phyloP scores from a whole-genome alignment of 2,888 invertebrate species.

The Belgica antarctica region DNA sequence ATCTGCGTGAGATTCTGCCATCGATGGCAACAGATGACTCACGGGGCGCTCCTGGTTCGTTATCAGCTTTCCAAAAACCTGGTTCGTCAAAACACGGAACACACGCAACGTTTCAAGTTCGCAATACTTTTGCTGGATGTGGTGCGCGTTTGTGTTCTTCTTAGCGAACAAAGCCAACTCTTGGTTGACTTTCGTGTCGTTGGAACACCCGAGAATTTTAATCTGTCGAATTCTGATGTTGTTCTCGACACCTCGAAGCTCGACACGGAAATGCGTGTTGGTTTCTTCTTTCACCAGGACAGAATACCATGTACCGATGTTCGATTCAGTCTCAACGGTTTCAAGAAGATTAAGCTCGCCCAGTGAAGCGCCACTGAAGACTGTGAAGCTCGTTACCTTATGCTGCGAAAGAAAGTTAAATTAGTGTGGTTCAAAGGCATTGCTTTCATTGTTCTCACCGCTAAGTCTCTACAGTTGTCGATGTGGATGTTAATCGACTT shows the following conservation, averaged over 20 bases:
- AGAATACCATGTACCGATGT: slow-evolving; percentile 87
- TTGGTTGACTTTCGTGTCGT: slow-evolving; percentile 46
- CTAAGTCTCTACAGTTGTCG: slow-evolving; percentile 90
- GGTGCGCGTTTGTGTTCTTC: slow-evolving; percentile 51
- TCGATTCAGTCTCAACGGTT: slow-evolving; percentile 79
- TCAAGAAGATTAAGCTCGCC: slow-evolving; percentile 79
- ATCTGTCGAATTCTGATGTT: slow-evolving; percentile 86
- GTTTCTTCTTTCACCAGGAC: slow-evolving; percentile 56
- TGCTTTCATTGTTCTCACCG: slow-evolving; percentile 59
- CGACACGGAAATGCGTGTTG: slow-evolving; percentile 70
- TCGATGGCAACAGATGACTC: slow-evolving; percentile 47
- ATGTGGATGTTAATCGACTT: slow-evolving; percentile 77
- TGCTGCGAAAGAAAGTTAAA: slow-evolving; percentile 62
- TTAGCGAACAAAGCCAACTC: slow-evolving; percentile 48
- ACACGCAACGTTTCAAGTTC: slow-evolving; percentile 90
- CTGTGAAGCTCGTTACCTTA: slow-evolving; percentile 82
- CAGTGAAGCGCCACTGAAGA: slow-evolving; percentile 75
- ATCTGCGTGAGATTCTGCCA: slow-evolving; percentile 28
- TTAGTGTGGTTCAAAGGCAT: not conserved
- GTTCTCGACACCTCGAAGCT: slow-evolving; percentile 88
- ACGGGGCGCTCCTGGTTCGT: slow-evolving; percentile 54
- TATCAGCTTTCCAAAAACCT: slow-evolving; percentile 88
- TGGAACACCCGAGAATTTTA: slow-evolving; percentile 63
- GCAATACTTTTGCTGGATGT: slow-evolving; percentile 80
- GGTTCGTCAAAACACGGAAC: slow-evolving; percentile 85